These are phyloP conservation scores for Cyprinella venusta DNA, from an alignment of 2,797 vertebrate species.

Conservation along the genomic window DNA sequence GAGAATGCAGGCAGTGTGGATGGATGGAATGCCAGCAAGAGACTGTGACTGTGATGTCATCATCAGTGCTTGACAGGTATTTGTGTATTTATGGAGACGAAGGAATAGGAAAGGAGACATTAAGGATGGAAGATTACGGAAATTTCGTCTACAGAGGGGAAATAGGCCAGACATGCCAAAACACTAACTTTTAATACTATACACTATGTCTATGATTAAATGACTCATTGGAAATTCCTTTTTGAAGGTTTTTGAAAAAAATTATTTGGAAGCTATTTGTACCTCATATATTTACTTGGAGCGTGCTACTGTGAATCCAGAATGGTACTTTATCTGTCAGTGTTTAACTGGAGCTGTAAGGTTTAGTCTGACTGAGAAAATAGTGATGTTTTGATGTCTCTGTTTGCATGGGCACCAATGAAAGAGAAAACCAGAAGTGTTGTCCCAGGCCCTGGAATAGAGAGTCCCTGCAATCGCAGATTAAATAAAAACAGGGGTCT, in stretches of 20 bases:
- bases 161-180: constrained; percentile 28
- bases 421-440: constrained; percentile 29
- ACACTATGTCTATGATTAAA: constrained; percentile 1
- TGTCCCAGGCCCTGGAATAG: background rate
- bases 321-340: constrained; percentile 17
- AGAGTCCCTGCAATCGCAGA: constrained; percentile 6
- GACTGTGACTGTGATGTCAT: constrained; percentile 38
- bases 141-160: background rate
- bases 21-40: background rate
- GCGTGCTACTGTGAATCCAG: background rate
- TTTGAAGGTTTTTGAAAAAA: background rate
- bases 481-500: constrained; percentile 5
- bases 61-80: constrained; percentile 16
- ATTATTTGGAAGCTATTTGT: constrained; percentile 18
- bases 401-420: constrained; percentile 26
- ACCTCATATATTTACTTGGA: constrained; percentile 3
- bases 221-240: constrained; percentile 4
- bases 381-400: constrained; percentile 25
- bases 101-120: constrained; percentile 1
- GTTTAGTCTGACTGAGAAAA: constrained; percentile 33
- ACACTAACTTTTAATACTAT: constrained; percentile 6
- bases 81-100: constrained; percentile 32
- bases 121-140: background rate
- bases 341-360: constrained; percentile 26
- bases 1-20: background rate